phyloP scores from a whole-genome alignment of 2,888 invertebrate species.

The Ferrisia virgata region DNA sequence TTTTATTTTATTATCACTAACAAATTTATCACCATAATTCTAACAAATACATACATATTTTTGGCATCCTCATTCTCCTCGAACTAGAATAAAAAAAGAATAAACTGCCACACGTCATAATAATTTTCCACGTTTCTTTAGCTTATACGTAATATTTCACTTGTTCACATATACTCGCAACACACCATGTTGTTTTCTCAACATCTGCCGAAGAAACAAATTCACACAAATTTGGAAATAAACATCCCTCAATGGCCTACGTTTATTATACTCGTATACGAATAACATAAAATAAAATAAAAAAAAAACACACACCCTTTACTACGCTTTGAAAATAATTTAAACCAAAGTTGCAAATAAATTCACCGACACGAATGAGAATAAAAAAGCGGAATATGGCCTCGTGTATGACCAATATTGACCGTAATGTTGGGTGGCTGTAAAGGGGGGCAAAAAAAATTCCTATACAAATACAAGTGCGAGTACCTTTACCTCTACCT shows the following conservation, averaged over 20 bases:
- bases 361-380: background rate
- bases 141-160: background rate
- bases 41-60: no score
- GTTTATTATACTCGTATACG: slow-evolving; percentile 19
- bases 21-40: no score
- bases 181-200: background rate
- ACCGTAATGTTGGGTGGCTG: background rate
- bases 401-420: slow-evolving; percentile 11
- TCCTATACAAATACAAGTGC: background rate
- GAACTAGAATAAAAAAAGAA: no score
- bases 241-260: background rate
- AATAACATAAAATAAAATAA: no score
- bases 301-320: background rate
- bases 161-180: background rate
- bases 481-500: no score
- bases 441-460: background rate
- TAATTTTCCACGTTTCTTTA: background rate
- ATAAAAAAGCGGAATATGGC: background rate
- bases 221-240: background rate
- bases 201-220: background rate
- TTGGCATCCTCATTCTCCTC: no score
- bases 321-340: background rate
- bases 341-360: background rate
- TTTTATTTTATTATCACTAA: no score
- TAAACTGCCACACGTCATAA: background rate